phyloP scores from a whole-genome alignment of 2,888 invertebrate species.

The Xestobium rufovillosum region DNA sequence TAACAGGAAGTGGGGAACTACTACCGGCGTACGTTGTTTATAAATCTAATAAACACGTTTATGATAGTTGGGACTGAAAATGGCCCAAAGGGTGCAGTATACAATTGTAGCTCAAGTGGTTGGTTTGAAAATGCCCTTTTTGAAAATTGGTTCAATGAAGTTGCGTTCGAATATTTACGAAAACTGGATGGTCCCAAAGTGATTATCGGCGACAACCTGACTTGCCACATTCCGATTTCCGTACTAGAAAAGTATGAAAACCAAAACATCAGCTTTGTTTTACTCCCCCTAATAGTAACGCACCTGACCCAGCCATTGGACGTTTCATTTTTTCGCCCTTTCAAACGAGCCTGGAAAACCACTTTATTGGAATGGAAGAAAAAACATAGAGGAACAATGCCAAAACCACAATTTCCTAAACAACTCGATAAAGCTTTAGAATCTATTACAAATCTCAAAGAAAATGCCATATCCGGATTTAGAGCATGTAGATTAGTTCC shows the following conservation, averaged over 20 bases:
- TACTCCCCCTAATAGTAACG: background rate
- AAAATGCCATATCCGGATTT: constrained; percentile 1
- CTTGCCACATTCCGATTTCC: background rate
- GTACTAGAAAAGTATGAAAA: background rate
- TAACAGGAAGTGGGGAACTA: background rate
- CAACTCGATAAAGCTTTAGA: background rate
- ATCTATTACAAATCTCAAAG: background rate
- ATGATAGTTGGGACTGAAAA: background rate
- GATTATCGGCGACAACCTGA: background rate
- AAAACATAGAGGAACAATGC: no score
- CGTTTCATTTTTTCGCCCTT: background rate
- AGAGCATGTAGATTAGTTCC: background rate
- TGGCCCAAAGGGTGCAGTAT: background rate
- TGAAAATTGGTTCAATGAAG: constrained; percentile 1
- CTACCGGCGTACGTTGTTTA: background rate
- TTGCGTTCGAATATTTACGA: background rate
- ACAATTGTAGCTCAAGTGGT: background rate
- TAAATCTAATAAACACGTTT: constrained; percentile 1
- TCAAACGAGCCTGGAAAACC: background rate
- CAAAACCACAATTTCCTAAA: background rate
- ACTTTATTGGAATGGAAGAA: background rate
- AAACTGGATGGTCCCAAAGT: background rate
- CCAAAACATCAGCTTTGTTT: background rate
- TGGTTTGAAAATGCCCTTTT: constrained; percentile 1
- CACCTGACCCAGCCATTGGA: constrained; percentile 2